Conservation (phyloP, 2,113 vertebrate species). For the Dasypus novemcinctus region DNA sequence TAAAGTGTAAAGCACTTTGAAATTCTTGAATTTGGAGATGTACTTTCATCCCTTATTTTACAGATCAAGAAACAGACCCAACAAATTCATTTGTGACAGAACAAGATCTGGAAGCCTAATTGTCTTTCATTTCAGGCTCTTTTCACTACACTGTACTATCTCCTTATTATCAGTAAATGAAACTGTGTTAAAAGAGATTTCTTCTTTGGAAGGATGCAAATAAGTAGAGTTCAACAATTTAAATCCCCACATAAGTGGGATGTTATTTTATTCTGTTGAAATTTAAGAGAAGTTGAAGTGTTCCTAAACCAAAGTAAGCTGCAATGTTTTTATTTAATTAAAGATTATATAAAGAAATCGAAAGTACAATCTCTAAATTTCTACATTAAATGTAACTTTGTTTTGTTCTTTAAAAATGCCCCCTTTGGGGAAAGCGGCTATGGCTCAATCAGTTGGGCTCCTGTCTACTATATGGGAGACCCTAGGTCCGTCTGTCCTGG, state of each 20-base stretch:
- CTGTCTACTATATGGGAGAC: no score
- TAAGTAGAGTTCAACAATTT: background rate
- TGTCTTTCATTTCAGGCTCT: background rate
- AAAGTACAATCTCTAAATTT: background rate
- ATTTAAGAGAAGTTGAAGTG: background rate
- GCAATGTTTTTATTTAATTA: conserved; percentile 23
- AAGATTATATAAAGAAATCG: background rate
- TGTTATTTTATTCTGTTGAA: background rate
- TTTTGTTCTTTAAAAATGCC: background rate
- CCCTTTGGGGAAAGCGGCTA: no score
- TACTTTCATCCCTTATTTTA: background rate
- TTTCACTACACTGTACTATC: background rate
- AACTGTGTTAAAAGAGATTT: background rate
- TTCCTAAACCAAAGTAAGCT: background rate
- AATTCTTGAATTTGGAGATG: background rate
- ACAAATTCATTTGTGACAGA: background rate
- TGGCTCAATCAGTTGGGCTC: no score
- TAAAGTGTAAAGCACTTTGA: background rate
- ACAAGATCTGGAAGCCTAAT: background rate
- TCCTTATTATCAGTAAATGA: background rate
- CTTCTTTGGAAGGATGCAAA: background rate
- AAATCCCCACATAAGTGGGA: background rate
- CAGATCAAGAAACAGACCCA: background rate
- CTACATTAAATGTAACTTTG: background rate
- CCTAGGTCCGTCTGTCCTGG: no score